These are phyloP conservation scores for Pinctada fucata DNA, from an alignment of 2,888 invertebrate species.

Conservation along the genomic window DNA sequence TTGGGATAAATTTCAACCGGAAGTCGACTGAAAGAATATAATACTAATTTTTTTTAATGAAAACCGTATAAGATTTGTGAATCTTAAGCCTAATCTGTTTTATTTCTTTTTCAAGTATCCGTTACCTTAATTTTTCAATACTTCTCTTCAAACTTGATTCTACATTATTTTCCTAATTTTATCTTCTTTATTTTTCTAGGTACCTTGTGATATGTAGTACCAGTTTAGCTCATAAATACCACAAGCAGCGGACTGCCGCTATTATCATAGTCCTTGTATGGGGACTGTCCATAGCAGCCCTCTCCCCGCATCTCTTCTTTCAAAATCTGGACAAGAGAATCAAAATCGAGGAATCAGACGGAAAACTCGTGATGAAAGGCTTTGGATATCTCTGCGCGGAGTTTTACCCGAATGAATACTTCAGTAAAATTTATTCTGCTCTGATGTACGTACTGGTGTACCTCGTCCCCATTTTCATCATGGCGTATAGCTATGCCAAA, in stretches of 20 bases:
- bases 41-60: too few relatives aligned
- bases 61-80: too few relatives aligned
- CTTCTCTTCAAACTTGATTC: too few relatives aligned
- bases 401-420: slow-evolving; percentile 50
- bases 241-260: slow-evolving; percentile 55
- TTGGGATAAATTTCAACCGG: too few relatives aligned
- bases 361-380: slow-evolving; percentile 37
- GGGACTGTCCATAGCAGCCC: slow-evolving; percentile 53
- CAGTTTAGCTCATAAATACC: slow-evolving; percentile 55
- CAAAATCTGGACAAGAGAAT: slow-evolving; percentile 58
- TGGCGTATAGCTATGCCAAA: slow-evolving; percentile 63
- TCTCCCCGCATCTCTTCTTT: slow-evolving; percentile 61
- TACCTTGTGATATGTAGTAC: slow-evolving; percentile 66
- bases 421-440: slow-evolving; percentile 52
- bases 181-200: slow-evolving; percentile 43
- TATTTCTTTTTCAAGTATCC: too few relatives aligned
- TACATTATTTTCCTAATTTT: too few relatives aligned
- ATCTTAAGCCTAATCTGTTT: too few relatives aligned
- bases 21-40: too few relatives aligned
- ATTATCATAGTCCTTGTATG: slow-evolving; percentile 57
- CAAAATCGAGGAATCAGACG: slow-evolving; percentile 35
- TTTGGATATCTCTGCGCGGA: slow-evolving; percentile 61
- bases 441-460: slow-evolving; percentile 60
- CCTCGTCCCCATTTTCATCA: slow-evolving; percentile 60
- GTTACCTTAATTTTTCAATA: too few relatives aligned